Conservation (phyloP, 2,113 vertebrate species). For the Uropsilus gracilis region DNA sequence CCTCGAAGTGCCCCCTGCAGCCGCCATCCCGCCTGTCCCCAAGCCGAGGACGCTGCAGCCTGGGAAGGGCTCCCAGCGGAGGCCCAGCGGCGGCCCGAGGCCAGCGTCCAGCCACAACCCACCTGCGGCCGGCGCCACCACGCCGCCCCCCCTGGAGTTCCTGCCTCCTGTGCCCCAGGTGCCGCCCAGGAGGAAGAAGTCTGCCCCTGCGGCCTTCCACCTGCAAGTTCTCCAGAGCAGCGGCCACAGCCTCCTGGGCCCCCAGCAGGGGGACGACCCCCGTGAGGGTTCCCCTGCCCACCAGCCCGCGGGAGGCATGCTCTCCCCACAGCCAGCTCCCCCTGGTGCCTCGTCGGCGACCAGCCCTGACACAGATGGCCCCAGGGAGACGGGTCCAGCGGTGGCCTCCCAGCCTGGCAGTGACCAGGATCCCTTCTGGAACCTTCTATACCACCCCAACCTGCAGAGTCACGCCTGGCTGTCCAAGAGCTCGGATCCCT, state of each 20-base stretch:
- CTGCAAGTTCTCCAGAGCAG: conserved; percentile 83
- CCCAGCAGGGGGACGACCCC: not conserved
- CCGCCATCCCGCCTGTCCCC: conserved; percentile 79
- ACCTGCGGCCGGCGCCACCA: not conserved
- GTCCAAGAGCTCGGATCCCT: conserved; percentile 45
- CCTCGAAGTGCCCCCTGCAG: conserved; percentile 47
- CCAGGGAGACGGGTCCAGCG: not conserved
- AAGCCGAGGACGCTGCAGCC: conserved; percentile 83
- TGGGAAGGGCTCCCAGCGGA: conserved; percentile 74
- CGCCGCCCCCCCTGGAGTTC: fast-evolving
- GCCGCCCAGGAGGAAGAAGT: conserved; percentile 89
- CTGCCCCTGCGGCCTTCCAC: conserved; percentile 85
- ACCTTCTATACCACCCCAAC: conserved; percentile 54
- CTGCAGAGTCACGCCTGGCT: conserved; percentile 17
- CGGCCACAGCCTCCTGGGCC: conserved; percentile 59
- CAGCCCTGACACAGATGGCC: not conserved
- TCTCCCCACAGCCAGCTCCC: not conserved
- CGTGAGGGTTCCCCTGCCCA: not conserved
- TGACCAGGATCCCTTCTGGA: conserved; percentile 58
- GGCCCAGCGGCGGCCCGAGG: not conserved
- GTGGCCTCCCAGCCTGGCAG: not conserved
- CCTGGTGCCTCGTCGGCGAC: not conserved
- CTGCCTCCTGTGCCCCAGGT: conserved; percentile 80
- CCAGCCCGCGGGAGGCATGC: fast-evolving
- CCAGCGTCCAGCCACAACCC: not conserved